phyloP scores from a whole-genome alignment of 1,140 invertebrate genomes.

The Drosophila ohnishii region DNA sequence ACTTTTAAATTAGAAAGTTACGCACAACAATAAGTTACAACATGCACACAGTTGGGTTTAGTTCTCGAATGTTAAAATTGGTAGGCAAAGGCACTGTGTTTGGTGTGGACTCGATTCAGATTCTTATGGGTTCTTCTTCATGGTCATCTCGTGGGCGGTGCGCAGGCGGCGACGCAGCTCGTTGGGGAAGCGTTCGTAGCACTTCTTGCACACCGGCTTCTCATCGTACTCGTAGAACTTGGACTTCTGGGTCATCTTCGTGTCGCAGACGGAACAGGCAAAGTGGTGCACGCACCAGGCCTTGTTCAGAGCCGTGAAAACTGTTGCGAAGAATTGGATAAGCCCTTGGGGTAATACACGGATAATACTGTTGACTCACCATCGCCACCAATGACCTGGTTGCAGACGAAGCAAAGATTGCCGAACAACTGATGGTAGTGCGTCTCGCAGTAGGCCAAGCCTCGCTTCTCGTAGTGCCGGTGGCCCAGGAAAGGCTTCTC shows the following conservation, averaged over 20 bases:
- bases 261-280: slow-evolving; percentile 98
- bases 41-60: slow-evolving; percentile 44
- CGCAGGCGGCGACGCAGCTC: slow-evolving; percentile 95
- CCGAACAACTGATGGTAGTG: slow-evolving; percentile 99
- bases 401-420: slow-evolving; percentile 99
- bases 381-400: slow-evolving; percentile 98
- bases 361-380: slow-evolving; percentile 85
- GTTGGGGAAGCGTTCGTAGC: slow-evolving; percentile 97
- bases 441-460: slow-evolving; percentile 99
- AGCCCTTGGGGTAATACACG: background rate
- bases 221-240: slow-evolving; percentile 99
- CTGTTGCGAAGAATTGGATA: slow-evolving; percentile 84
- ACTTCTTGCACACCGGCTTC: slow-evolving; percentile 99
- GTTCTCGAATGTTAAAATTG: slow-evolving; percentile 57
- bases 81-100: slow-evolving; percentile 64
- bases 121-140: slow-evolving; percentile 76
- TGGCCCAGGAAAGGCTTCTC: slow-evolving; percentile 99
- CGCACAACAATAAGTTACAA: slow-evolving; percentile 50
- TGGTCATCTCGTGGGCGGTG: slow-evolving; percentile 89
- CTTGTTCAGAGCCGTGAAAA: slow-evolving; percentile 99
- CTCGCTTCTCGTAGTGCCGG: slow-evolving; percentile 99
- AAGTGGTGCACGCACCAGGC: slow-evolving; percentile 99
- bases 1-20: slow-evolving; percentile 51
- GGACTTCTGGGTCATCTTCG: slow-evolving; percentile 98
- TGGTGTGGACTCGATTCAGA: slow-evolving; percentile 20